Evolutionary conservation across 92 coral and sea anemone genomes (phyloP), one percentile per base, ranked within the genome.

Genomic region (Blastomussa wellsi): DNA sequence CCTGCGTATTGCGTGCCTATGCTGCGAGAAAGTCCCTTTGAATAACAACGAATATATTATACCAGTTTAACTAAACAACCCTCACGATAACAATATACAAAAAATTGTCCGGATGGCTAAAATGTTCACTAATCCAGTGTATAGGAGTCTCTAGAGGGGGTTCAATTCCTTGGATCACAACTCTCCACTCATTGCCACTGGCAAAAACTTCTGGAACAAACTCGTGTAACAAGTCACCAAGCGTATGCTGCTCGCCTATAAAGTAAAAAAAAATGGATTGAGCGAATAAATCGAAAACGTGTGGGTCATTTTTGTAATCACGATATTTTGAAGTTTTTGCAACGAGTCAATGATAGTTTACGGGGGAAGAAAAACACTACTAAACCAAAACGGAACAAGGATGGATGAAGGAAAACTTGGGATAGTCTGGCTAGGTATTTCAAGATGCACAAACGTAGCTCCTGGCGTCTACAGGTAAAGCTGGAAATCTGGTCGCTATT

Each of bases 101-200:
- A 51, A 96, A 96, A 70, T 96, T 96, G 84, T 96, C 99, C 7
- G 99, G 99, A 75, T 96, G 93, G 57, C 99, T 96, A 16, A 96
- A 90, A 87, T 96, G 99, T 88, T 96, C 99, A 77, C 99, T 96
- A 8, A 96, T 87, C 99, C 99, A 96, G 82, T 96, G 99, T 41
- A 94, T 84, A 75, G 99, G 99, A 67, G 99, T 91, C 90, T 96
- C 99, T 5, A 91, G 83, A 0, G 99, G 99, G 0, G 97, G 97
- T 76, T 96, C 97, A 35, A 96, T 92, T 84, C 99, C 99, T 48
- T 96, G 99, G 31, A 94, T 90, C 2, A 96, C 95, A 16, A 94
- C 91, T 32, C 94, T 78, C 94, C 95, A 92, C 48, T 95, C 89
- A 80, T 65, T 85, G 19, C 88, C 86, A 66, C 83, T 79, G 28